These are phyloP conservation scores for Phoenicopterus ruber DNA, from an alignment of 2,113 vertebrate species.

Conservation along the genomic window DNA sequence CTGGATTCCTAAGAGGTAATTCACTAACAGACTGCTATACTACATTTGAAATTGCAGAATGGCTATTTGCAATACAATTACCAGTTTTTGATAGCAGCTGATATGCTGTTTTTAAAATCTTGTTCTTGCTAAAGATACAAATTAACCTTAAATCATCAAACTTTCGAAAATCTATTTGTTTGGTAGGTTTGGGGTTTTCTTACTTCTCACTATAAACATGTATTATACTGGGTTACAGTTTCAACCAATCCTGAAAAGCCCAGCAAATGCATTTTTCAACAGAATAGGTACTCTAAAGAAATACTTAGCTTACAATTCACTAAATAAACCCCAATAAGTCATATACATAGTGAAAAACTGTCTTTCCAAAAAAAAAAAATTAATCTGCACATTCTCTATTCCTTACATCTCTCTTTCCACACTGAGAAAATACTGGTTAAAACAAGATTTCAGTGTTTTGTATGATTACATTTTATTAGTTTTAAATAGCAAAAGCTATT, in stretches of 20 bases:
- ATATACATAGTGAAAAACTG: not conserved
- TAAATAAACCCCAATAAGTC: not conserved
- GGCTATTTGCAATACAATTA: not conserved
- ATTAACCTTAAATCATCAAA: not conserved
- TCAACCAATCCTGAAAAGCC: not conserved
- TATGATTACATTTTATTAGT: not conserved
- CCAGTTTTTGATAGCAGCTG: not conserved
- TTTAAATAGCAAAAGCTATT: not conserved
- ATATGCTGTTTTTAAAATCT: not conserved
- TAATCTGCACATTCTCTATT: not conserved
- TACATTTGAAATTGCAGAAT: not conserved
- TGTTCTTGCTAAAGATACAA: not conserved
- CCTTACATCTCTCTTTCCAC: not conserved
- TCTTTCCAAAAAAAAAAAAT: not conserved
- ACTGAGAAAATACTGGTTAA: not conserved
- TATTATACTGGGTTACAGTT: not conserved
- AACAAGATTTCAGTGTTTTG: not conserved
- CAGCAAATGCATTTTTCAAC: not conserved
- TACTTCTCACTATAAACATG: not conserved
- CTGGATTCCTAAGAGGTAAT: not conserved
- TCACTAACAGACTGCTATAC: not conserved
- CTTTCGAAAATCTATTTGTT: not conserved
- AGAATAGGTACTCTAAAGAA: not conserved
- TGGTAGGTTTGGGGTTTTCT: not conserved
- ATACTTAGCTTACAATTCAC: not conserved